phyloP scores from a whole-genome alignment of 1,140 invertebrate species.

The Meloidogyne chitwoodi region DNA sequence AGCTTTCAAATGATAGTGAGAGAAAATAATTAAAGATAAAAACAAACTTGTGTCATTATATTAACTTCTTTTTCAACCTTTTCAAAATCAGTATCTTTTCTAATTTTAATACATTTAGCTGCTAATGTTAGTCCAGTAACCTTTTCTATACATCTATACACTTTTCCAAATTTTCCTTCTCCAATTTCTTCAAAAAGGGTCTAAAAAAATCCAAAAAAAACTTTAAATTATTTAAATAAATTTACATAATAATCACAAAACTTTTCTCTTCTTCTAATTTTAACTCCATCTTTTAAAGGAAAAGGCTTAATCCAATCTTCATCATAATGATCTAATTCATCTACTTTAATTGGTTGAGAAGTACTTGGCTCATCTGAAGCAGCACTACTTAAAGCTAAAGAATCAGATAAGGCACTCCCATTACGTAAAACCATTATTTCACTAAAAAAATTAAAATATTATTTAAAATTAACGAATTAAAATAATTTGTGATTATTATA shows the following conservation, averaged over 20 bases:
- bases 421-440: slow-evolving; percentile 32
- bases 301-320: slow-evolving; percentile 61
- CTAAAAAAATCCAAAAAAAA: neutral
- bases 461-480: too few relatives aligned
- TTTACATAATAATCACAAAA: slow-evolving; percentile 61
- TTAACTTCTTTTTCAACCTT: slow-evolving; percentile 54
- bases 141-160: slow-evolving; percentile 55
- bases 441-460: too few relatives aligned
- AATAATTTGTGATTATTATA: too few relatives aligned
- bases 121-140: slow-evolving; percentile 46
- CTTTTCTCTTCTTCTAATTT: slow-evolving; percentile 61
- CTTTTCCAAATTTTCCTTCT: slow-evolving; percentile 79
- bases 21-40: too few relatives aligned
- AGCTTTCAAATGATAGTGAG: too few relatives aligned
- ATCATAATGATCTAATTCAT: slow-evolving; percentile 50
- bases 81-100: slow-evolving; percentile 35
- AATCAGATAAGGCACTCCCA: slow-evolving; percentile 3
- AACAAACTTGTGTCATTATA: slow-evolving; percentile 63
- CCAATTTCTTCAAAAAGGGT: slow-evolving; percentile 61
- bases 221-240: too few relatives aligned
- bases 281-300: slow-evolving; percentile 59
- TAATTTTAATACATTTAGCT: slow-evolving; percentile 54
- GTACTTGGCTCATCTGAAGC: neutral
- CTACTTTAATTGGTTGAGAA: slow-evolving; percentile 42
- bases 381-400: neutral